These are phyloP conservation scores for Synaphobranchus kaupii DNA, from an alignment of 2,797 vertebrate genomes.

Conservation along the genomic window DNA sequence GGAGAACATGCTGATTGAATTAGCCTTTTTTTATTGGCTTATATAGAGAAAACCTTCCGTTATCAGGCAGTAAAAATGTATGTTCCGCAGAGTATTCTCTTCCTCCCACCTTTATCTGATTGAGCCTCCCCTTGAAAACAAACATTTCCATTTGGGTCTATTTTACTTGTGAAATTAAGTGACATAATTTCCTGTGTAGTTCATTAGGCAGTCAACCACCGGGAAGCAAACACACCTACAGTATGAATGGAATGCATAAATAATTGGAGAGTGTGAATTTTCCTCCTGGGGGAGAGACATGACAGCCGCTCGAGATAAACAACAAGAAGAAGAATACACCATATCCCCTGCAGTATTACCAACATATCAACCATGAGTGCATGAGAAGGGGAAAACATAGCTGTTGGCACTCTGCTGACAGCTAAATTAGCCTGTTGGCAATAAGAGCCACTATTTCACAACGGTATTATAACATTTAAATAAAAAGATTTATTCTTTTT, in stretches of 20 bases:
- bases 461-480: neutral
- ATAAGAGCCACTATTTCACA: neutral
- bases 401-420: neutral
- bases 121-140: neutral
- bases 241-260: slow-evolving; percentile 3
- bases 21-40: neutral
- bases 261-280: neutral
- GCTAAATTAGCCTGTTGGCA: neutral
- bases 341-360: neutral
- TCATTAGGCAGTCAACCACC: neutral
- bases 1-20: neutral
- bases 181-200: neutral
- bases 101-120: neutral
- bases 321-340: neutral
- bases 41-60: neutral
- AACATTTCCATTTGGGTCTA: neutral
- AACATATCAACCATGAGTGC: neutral
- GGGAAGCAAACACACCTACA: slow-evolving; percentile 10
- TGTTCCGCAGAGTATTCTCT: neutral
- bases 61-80: neutral
- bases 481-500: neutral
- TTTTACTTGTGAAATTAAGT: neutral
- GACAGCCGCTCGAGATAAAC: neutral
- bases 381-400: neutral
- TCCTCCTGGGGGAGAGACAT: neutral